phyloP scores from a whole-genome alignment of 2,888 invertebrate genomes.

The Lagria hirta region DNA sequence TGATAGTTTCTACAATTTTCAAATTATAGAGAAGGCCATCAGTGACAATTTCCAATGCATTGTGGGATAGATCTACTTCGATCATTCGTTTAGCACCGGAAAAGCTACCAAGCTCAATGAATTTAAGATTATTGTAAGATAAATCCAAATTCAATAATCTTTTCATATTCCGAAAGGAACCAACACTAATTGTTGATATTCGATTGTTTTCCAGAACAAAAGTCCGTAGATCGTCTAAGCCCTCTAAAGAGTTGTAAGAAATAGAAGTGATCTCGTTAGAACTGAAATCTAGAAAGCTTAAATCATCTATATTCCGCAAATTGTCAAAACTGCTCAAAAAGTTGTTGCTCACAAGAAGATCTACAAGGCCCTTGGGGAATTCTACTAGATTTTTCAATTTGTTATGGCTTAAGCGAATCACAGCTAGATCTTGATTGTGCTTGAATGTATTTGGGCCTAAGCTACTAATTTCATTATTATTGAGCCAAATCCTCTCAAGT shows the following conservation, averaged over 20 bases:
- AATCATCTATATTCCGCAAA: conserved; percentile 2
- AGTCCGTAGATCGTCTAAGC: background rate
- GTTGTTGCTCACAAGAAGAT: background rate
- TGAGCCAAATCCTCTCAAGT: conserved; percentile 2
- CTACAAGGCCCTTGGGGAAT: no score
- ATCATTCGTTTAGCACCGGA: no score
- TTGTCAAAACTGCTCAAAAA: conserved; percentile 8
- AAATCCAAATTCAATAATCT: conserved; percentile 6
- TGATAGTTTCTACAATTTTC: no score
- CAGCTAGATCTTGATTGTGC: background rate
- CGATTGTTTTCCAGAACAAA: conserved; percentile 10
- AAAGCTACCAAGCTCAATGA: no score
- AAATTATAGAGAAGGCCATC: no score
- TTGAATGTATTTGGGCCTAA: conserved; percentile 4
- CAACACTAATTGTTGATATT: conserved; percentile 1
- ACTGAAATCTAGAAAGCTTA: conserved; percentile 4
- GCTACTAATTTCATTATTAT: conserved; percentile 1
- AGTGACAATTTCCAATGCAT: no score
- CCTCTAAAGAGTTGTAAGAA: background rate
- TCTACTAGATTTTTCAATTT: conserved; percentile 3
- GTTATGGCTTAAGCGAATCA: background rate
- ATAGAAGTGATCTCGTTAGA: conserved; percentile 11
- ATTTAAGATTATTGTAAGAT: no score
- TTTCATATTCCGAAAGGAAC: conserved; percentile 12
- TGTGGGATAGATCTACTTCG: no score